Evolutionary conservation across 2,888 invertebrate genomes (phyloP).

Genomic region (Mythimna lalbum): DNA sequence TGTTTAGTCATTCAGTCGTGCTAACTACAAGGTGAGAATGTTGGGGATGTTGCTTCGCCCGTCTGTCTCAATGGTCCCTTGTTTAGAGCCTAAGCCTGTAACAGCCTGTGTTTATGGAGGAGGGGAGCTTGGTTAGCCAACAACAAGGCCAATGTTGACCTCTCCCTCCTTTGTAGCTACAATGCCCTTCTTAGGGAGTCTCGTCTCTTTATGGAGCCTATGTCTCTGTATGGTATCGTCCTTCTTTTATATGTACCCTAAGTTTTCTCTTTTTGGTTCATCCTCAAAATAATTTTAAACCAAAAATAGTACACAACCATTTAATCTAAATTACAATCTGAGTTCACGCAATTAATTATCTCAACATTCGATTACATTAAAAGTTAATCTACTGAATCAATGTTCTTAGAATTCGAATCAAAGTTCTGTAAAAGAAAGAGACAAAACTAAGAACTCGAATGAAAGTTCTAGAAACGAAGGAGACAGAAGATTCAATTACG

Average conservation of each 20-base stretch:
- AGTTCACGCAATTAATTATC: slow-evolving; percentile 36
- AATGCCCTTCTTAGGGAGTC: neutral
- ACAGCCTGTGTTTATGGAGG: slow-evolving; percentile 19
- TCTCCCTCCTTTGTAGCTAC: slow-evolving; percentile 3
- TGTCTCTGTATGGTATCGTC: neutral
- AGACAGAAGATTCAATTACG: slow-evolving; percentile 60
- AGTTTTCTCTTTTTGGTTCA: slow-evolving; percentile 15
- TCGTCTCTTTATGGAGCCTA: neutral
- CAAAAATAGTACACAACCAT: slow-evolving; percentile 12
- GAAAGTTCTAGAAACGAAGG: slow-evolving; percentile 31
- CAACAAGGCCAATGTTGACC: slow-evolving; percentile 22
- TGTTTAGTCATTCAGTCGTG: slow-evolving; percentile 79
- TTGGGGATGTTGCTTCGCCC: slow-evolving; percentile 52
- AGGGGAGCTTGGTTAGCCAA: slow-evolving; percentile 1
- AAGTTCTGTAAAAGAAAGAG: slow-evolving; percentile 31
- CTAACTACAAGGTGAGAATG: slow-evolving; percentile 76
- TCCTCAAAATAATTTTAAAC: neutral
- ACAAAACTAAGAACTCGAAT: slow-evolving; percentile 24
- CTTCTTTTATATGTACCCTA: neutral
- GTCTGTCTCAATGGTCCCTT: slow-evolving; percentile 34
- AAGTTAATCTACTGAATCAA: slow-evolving; percentile 21
- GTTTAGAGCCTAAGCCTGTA: slow-evolving; percentile 36
- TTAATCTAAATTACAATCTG: slow-evolving; percentile 32
- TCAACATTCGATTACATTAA: slow-evolving; percentile 30
- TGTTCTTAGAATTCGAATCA: slow-evolving; percentile 24